These are phyloP conservation scores for Slavum lentiscoides DNA, from an alignment of 2,888 invertebrate species.

Conservation along the genomic window DNA sequence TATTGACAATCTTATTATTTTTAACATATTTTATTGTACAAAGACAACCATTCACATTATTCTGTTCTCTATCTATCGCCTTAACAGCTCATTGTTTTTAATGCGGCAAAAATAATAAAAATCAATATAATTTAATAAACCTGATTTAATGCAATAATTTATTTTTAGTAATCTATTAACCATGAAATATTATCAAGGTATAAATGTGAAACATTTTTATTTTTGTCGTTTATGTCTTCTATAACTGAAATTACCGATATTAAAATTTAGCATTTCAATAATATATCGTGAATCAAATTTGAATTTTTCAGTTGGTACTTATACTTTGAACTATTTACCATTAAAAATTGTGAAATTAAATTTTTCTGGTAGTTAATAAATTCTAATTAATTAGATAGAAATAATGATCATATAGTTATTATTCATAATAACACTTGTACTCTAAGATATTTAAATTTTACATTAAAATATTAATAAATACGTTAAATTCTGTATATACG, in stretches of 20 bases:
- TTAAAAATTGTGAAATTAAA: background rate
- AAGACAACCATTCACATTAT: background rate
- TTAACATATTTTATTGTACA: background rate
- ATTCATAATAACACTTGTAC: background rate
- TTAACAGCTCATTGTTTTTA: background rate
- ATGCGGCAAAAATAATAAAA: background rate
- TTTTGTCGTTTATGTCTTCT: background rate
- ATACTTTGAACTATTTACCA: background rate
- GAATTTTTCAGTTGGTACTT: background rate
- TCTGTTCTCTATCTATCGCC: background rate
- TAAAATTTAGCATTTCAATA: background rate
- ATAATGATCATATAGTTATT: background rate
- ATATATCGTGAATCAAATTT: background rate
- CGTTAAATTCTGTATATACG: background rate
- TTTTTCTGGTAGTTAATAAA: background rate
- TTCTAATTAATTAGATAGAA: background rate
- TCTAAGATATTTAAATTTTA: background rate
- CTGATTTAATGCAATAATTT: background rate
- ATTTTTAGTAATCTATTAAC: no score
- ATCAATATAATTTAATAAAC: background rate
- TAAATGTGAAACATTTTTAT: no score
- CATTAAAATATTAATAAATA: background rate
- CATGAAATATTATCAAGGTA: no score
- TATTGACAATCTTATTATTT: constrained; percentile 2
- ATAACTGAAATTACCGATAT: background rate